Percentiles rank a stretch among this genome's conserved stretches.
Evolutionary conservation across 64 coral and sea anemone genomes (phyloP).

Genomic region (Platygyra sinensis): DNA sequence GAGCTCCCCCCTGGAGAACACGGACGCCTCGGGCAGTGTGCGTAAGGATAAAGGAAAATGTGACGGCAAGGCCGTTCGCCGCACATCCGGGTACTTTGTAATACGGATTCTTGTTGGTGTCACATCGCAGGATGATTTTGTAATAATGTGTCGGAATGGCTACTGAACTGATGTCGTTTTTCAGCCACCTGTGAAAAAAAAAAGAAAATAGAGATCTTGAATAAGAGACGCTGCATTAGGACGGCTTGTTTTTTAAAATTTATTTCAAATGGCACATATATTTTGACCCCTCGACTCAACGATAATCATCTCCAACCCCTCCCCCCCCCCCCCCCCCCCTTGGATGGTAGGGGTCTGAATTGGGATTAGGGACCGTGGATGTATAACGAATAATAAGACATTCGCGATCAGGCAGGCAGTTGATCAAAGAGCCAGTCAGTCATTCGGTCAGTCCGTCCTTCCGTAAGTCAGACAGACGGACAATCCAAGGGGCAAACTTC

Average conservation of each 20-base stretch:
- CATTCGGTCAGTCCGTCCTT: too few relatives aligned
- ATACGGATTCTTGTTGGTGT: conserved; percentile 37
- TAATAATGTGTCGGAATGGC: conserved; percentile 88
- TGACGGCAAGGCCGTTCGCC: conserved; percentile 80
- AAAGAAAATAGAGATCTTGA: not conserved
- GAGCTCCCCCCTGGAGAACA: not conserved
- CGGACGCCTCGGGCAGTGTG: conserved; percentile 4
- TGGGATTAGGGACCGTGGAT: too few relatives aligned
- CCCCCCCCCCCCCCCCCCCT: too few relatives aligned
- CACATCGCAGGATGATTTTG: conserved; percentile 76
- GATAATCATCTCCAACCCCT: too few relatives aligned
- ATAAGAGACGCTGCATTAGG: not conserved
- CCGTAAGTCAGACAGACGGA: too few relatives aligned
- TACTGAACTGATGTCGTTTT: conserved; percentile 55
- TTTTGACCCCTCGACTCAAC: too few relatives aligned
- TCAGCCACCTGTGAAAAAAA: conserved; percentile 60
- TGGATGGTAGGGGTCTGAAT: too few relatives aligned
- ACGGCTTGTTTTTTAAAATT: not conserved
- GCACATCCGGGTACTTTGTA: conserved; percentile 67
- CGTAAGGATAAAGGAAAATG: conserved; percentile 73
- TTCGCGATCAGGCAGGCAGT: too few relatives aligned
- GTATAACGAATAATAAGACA: too few relatives aligned
- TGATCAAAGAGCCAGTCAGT: too few relatives aligned
- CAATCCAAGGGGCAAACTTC: too few relatives aligned
- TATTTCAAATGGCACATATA: too few relatives aligned